phyloP scores from a whole-genome alignment of 2,888 invertebrate genomes.

The Hyposoter didymator region DNA sequence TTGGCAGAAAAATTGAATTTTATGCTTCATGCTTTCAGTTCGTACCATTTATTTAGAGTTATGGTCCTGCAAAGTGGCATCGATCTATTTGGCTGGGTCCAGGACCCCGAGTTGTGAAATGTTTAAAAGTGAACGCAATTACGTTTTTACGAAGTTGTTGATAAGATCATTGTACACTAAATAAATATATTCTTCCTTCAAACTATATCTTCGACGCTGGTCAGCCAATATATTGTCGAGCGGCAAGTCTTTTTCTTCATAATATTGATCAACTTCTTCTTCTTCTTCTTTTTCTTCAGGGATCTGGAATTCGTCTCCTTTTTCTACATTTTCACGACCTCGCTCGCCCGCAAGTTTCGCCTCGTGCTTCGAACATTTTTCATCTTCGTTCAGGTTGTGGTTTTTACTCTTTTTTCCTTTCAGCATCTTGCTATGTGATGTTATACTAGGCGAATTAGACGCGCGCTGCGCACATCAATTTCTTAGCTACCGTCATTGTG shows the following conservation, averaged over 20 bases:
- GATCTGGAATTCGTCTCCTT: constrained; percentile 29
- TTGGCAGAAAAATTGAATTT: neutral
- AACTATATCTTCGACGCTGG: constrained; percentile 67
- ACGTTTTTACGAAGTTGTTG: constrained; percentile 69
- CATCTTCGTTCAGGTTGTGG: constrained; percentile 37
- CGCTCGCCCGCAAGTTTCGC: constrained; percentile 35
- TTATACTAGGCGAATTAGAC: too few species aligned
- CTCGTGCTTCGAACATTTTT: constrained; percentile 48
- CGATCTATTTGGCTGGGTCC: too few species aligned
- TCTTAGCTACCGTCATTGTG: too few species aligned
- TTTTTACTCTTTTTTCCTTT: constrained; percentile 17
- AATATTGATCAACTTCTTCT: constrained; percentile 16
- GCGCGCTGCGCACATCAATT: too few species aligned
- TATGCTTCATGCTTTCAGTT: too few species aligned
- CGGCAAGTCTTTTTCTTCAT: constrained; percentile 36
- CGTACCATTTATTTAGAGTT: too few species aligned
- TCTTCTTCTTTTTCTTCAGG: constrained; percentile 26
- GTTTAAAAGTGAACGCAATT: constrained; percentile 42
- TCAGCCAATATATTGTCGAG: constrained; percentile 70
- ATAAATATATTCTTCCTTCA: constrained; percentile 72
- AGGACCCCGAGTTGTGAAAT: too few species aligned
- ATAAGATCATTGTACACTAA: constrained; percentile 73
- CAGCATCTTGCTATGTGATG: constrained; percentile 12
- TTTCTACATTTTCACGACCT: constrained; percentile 33
- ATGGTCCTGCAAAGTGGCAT: too few species aligned